A percentile compares a stretch with the other conserved stretches of the same genome.
Evolutionary conservation across 2,888 invertebrate genomes (phyloP).

Genomic region (Alcis repandata): DNA sequence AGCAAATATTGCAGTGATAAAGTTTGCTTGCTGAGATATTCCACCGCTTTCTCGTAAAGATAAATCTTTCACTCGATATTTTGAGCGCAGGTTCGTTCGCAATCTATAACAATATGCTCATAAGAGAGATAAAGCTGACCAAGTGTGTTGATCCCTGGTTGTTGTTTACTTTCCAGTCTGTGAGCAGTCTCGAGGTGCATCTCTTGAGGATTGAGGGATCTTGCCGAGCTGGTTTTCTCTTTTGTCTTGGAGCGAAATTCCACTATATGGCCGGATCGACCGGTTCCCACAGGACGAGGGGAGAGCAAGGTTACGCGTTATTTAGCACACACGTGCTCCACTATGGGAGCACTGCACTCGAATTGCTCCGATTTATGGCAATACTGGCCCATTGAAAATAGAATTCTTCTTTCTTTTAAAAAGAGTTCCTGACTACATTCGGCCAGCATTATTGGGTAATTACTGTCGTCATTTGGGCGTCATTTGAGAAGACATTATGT

Average conservation of each 20-base stretch:
- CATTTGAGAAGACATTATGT: slow-evolving; percentile 34
- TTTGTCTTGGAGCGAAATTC: slow-evolving; percentile 66
- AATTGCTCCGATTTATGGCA: slow-evolving; percentile 36
- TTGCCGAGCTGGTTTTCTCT: slow-evolving; percentile 55
- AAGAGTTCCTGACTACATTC: slow-evolving; percentile 13
- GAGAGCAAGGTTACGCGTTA: slow-evolving; percentile 77
- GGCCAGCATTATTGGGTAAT: slow-evolving; percentile 22
- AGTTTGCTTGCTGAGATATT: slow-evolving; percentile 11
- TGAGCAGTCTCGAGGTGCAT: slow-evolving; percentile 42
- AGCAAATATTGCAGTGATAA: slow-evolving; percentile 16
- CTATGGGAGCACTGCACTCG: slow-evolving; percentile 43
- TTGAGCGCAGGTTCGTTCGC: slow-evolving; percentile 29
- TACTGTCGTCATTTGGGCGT: slow-evolving; percentile 28
- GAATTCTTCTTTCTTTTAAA: slow-evolving; percentile 1
- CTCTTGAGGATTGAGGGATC: slow-evolving; percentile 52
- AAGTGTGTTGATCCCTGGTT: slow-evolving; percentile 50
- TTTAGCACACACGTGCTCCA: slow-evolving; percentile 71
- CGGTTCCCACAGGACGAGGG: slow-evolving; percentile 78
- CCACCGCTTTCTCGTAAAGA: slow-evolving; percentile 18
- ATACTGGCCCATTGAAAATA: slow-evolving; percentile 15
- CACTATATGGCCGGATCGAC: slow-evolving; percentile 66
- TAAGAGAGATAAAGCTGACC: slow-evolving; percentile 50
- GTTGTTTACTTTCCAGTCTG: slow-evolving; percentile 55
- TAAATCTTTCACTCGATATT: slow-evolving; percentile 23
- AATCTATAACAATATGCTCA: slow-evolving; percentile 41